Percentiles rank a stretch among this genome's conserved stretches.
Conservation (phyloP, 2,113 vertebrate species). For the Sitta europaea region DNA sequence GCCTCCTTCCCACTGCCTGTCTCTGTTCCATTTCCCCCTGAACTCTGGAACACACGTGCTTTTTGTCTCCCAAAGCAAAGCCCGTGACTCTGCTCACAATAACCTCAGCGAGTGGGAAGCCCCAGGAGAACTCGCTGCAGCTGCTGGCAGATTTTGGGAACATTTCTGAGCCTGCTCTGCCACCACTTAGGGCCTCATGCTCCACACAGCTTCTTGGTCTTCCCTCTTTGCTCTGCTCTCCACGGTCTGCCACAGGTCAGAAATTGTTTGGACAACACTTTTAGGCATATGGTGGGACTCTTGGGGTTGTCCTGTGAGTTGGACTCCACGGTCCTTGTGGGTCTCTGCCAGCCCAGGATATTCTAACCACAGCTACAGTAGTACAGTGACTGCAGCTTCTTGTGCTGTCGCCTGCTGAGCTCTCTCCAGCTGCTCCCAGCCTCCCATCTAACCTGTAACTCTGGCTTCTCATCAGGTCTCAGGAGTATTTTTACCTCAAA, state of each 20-base stretch:
- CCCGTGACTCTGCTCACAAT: fast-evolving
- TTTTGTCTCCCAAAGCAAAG: neutral
- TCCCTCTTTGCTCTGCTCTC: neutral
- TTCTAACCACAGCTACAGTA: neutral
- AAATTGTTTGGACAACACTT: neutral
- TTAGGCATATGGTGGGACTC: neutral
- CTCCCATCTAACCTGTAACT: neutral
- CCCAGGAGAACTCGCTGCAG: neutral
- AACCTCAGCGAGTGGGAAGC: neutral
- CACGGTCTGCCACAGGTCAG: neutral
- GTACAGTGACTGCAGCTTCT: neutral
- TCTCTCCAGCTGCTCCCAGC: neutral
- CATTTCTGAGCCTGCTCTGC: neutral
- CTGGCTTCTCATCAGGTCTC: neutral
- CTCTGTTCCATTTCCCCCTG: neutral
- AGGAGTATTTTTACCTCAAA: neutral
- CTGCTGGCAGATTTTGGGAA: neutral
- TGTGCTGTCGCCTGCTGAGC: neutral
- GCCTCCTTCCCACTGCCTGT: neutral
- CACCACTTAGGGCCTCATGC: neutral
- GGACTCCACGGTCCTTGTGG: neutral
- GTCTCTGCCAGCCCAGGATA: neutral
- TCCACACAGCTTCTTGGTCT: neutral
- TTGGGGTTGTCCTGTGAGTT: neutral
- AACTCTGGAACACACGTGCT: neutral